Evolutionary conservation across 2,888 invertebrate species (phyloP).

Genomic region (Eumacrocentrus americanus): DNA sequence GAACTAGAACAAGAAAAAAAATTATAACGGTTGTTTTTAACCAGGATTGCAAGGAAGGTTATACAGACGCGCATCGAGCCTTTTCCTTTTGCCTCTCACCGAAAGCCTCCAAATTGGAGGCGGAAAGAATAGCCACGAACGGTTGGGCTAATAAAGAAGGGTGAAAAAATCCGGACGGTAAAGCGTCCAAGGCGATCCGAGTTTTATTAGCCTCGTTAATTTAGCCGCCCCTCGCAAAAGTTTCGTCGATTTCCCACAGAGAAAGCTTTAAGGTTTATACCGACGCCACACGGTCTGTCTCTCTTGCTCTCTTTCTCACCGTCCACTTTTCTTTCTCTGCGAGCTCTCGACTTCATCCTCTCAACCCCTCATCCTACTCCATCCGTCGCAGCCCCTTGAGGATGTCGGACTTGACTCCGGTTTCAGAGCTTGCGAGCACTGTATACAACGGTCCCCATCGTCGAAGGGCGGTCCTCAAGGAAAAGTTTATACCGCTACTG

Average conservation of each 20-base stretch:
- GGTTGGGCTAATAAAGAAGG: slow-evolving; percentile 27
- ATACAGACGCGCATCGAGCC: not conserved
- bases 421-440: not conserved
- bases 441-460: too few species aligned
- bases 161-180: slow-evolving; percentile 22
- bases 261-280: slow-evolving; percentile 40
- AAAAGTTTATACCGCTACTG: too few species aligned
- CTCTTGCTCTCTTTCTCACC: slow-evolving; percentile 24
- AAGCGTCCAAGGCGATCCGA: slow-evolving; percentile 33
- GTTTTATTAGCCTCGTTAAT: slow-evolving; percentile 50
- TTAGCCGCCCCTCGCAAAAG: slow-evolving; percentile 45
- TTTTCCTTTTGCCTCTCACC: slow-evolving; percentile 4
- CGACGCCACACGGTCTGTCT: slow-evolving; percentile 34
- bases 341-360: slow-evolving; percentile 22
- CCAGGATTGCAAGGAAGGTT: not conserved
- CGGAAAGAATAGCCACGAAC: slow-evolving; percentile 10
- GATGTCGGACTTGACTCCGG: slow-evolving; percentile 17
- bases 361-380: slow-evolving; percentile 19
- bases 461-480: too few species aligned
- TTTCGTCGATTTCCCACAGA: slow-evolving; percentile 50
- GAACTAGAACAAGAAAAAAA: too few species aligned
- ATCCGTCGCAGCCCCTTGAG: slow-evolving; percentile 1
- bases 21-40: slow-evolving; percentile 2
- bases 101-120: slow-evolving; percentile 11
- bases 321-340: too few species aligned